Conservation (phyloP, 2,113 vertebrate species). For the Tympanuchus pallidicinctus region DNA sequence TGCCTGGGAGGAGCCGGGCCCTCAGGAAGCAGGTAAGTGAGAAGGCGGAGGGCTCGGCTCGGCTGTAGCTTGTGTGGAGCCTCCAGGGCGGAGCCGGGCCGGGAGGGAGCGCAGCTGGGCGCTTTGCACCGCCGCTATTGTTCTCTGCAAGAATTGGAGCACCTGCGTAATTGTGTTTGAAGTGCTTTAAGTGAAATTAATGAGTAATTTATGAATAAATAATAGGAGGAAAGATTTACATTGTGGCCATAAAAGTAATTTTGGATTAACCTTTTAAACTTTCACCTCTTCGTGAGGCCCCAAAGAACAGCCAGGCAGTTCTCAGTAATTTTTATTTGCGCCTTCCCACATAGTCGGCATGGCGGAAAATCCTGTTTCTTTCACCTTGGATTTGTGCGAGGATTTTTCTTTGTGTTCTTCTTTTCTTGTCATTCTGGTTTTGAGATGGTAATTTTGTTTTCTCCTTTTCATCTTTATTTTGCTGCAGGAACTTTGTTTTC, state of each 20-base stretch:
- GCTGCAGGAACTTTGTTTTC: neutral
- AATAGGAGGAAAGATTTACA: neutral
- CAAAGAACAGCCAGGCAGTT: neutral
- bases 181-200: neutral
- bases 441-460: neutral
- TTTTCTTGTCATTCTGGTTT: neutral
- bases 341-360: neutral
- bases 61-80: neutral
- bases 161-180: neutral
- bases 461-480: neutral
- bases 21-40: neutral
- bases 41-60: neutral
- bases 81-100: neutral
- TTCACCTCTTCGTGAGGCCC: neutral
- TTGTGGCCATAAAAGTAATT: neutral
- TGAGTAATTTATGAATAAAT: conserved; percentile 2
- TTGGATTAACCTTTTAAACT: neutral
- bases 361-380: neutral
- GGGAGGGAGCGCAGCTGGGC: conserved; percentile 9
- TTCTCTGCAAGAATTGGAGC: neutral
- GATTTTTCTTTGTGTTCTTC: neutral
- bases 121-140: neutral
- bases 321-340: neutral
- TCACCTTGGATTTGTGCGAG: neutral
- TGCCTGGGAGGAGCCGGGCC: neutral